These are phyloP conservation scores for Andrena haemorrhoa DNA, from an alignment of 2,888 invertebrate species.

Conservation along the genomic window DNA sequence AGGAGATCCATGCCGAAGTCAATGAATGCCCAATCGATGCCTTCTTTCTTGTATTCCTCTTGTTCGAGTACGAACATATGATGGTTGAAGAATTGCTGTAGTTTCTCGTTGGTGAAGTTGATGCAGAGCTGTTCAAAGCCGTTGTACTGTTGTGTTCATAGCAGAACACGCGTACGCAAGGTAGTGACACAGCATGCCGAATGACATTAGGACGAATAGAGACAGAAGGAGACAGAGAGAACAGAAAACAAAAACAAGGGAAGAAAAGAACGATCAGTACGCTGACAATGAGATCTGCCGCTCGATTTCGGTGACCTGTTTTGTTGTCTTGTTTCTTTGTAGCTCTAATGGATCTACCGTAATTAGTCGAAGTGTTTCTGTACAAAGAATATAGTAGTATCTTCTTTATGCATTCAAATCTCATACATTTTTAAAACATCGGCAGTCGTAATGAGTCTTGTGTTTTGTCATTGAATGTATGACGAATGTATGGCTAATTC, in stretches of 20 bases:
- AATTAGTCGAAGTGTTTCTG: background rate
- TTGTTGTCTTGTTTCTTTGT: constrained; percentile 15
- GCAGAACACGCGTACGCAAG: constrained; percentile 28
- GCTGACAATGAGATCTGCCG: background rate
- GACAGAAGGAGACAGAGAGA: constrained; percentile 24
- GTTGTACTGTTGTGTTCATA: constrained; percentile 89
- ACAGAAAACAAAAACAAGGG: constrained; percentile 45
- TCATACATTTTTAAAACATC: too few relatives aligned
- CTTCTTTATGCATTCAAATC: too few relatives aligned
- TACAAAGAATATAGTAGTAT: background rate
- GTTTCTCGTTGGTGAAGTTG: constrained; percentile 99
- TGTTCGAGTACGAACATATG: constrained; percentile 99
- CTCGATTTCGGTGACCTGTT: background rate
- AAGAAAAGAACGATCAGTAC: constrained; percentile 43
- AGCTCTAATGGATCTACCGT: background rate
- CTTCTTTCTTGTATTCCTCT: constrained; percentile 97
- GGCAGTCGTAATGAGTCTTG: too few relatives aligned
- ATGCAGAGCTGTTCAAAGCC: constrained; percentile 99
- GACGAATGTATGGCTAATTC: too few relatives aligned
- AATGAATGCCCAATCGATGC: constrained; percentile 98
- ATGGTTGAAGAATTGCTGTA: constrained; percentile 99
- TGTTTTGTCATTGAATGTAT: too few relatives aligned
- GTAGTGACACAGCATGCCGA: constrained; percentile 39
- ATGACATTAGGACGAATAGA: constrained; percentile 18
- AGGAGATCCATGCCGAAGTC: constrained; percentile 99